Evolutionary conservation across 2,888 invertebrate genomes (phyloP), one percentile per base, ranked within the genome.

Genomic region (Drosophila nr. medialis): DNA sequence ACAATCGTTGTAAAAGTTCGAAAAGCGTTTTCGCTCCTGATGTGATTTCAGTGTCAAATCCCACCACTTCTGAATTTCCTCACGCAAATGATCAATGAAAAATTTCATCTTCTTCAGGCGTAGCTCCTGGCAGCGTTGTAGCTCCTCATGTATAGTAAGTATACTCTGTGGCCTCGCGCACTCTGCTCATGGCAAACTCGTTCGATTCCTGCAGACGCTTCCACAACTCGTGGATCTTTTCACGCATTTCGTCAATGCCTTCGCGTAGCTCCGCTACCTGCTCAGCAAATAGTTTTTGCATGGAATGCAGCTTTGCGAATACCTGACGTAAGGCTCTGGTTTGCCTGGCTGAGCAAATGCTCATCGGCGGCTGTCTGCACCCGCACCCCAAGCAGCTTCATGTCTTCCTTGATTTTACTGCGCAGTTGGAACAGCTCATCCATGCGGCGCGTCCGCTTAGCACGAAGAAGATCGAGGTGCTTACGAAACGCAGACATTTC

Each of bases 81-180:
- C 93, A 32, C 98, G 95, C 2, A 96, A 93, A 86, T 96, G 88
- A 36, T 93, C 89, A 4, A 92, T 90, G 66, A 91, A 92, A 81
- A 94, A 94, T 93, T 95, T 94, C 64, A 98, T 95, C 91, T 98
- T 97, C 84, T 96, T 95, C 48, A 95, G 94, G 81, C 97, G 96
- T 63, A 96, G 94, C 29, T 94, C 94, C 89, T 97, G 96, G 86
- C 96, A 97, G 5, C 96, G 94, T 55, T 95, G 94, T 32, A 97
- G 94, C 93, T 98, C 98, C 21, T 94, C 93, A 66, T 95, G 94
- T 21, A 92, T 92, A 91, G 61, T 91, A 91, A 0, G 91, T 92
- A 42, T 89, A 92, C 8, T 87, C 85, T 0, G 76, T 88, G 1
- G 76, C 68, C 24, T 87, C 84, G 0, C 88, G 94, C 34, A 95